phyloP scores from a whole-genome alignment of 2,797 vertebrate species.

The Phylloscopus collybita region DNA sequence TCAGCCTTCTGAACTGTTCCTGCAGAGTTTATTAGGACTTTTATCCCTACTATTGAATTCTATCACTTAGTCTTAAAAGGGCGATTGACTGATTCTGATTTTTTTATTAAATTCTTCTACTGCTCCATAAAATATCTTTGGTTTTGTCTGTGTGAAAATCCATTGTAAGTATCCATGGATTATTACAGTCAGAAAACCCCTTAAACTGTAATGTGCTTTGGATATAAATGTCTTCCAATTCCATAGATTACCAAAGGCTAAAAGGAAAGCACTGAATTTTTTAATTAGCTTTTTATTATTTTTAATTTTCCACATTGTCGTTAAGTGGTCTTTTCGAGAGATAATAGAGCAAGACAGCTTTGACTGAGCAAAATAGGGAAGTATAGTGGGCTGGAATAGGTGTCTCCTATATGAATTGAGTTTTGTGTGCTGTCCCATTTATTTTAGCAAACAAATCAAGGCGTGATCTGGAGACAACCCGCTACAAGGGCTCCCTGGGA shows the following conservation, averaged over 20 bases:
- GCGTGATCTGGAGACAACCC: conserved; percentile 25
- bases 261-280: not conserved
- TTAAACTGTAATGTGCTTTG: not conserved
- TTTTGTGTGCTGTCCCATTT: conserved; percentile 42
- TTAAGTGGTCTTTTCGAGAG: not conserved
- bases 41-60: conserved; percentile 10
- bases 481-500: conserved; percentile 53
- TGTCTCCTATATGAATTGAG: not conserved
- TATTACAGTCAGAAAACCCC: not conserved
- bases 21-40: conserved; percentile 25
- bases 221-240: not conserved
- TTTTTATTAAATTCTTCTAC: conserved; percentile 40
- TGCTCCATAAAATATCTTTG: not conserved
- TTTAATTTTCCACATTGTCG: not conserved
- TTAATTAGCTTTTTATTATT: conserved; percentile 34
- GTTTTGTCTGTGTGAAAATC: conserved; percentile 27
- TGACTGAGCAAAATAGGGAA: not conserved
- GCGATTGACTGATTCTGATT: not conserved
- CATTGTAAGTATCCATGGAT: not conserved
- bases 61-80: conserved; percentile 16
- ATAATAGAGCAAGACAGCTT: not conserved
- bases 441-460: conserved; percentile 48
- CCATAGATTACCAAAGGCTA: not conserved
- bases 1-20: conserved; percentile 6
- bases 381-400: not conserved